Conservation (phyloP, 2,113 vertebrate genomes). For the Ptyas mucosa region DNA sequence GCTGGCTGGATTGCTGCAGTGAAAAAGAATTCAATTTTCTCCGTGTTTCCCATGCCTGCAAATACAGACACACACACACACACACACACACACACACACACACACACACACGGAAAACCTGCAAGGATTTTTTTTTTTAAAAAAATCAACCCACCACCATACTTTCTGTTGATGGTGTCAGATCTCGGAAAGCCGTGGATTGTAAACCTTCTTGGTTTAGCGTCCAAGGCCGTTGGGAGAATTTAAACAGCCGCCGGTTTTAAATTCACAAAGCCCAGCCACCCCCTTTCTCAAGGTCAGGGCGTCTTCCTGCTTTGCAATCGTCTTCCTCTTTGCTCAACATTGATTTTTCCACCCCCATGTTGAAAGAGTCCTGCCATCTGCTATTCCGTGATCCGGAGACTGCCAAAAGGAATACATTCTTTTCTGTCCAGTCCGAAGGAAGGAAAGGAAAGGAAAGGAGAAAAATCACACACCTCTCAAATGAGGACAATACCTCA, state of each 20-base stretch:
- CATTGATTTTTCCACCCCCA: not conserved
- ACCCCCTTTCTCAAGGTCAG: slow-evolving; percentile 55
- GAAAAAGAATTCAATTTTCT: slow-evolving; percentile 57
- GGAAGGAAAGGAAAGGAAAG: slow-evolving; percentile 29
- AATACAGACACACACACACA: no score
- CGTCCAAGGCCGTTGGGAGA: not conserved
- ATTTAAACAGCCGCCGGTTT: slow-evolving; percentile 11
- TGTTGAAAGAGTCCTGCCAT: not conserved
- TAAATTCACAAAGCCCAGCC: slow-evolving; percentile 30
- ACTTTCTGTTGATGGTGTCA: slow-evolving; percentile 37
- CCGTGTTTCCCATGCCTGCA: slow-evolving; percentile 58
- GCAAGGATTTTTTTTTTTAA: slow-evolving; percentile 6
- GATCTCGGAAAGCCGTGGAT: slow-evolving; percentile 24
- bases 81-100: no score
- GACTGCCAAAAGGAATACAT: not conserved
- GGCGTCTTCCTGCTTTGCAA: not conserved
- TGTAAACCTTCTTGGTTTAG: not conserved
- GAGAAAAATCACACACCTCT: no score
- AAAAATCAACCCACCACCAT: slow-evolving; percentile 37
- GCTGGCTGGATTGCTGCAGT: slow-evolving; percentile 43
- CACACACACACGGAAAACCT: not conserved
- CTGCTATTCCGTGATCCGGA: not conserved
- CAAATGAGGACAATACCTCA: not conserved
- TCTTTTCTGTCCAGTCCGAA: not conserved
- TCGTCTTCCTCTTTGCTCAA: not conserved